Percentiles rank a stretch among this genome's conserved stretches.
Conservation (phyloP, 2,113 vertebrate genomes). For the Dolichotis patagonum region DNA sequence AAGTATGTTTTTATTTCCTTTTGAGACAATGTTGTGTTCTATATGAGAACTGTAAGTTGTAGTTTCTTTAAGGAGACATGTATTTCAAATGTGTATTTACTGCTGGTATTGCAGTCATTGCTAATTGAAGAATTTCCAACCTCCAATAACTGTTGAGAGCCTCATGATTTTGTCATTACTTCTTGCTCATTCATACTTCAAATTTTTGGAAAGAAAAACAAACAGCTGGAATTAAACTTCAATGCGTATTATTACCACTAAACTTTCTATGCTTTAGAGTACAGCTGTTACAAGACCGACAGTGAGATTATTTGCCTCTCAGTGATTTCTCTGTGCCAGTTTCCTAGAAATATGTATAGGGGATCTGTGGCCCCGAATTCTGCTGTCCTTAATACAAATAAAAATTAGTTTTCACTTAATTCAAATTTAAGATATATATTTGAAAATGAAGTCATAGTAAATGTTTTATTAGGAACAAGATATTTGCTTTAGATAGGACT, state of each 20-base stretch:
- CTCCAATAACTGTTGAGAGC: neutral
- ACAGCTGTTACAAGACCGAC: neutral
- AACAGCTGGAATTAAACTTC: conserved; percentile 32
- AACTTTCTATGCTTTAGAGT: neutral
- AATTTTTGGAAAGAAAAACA: conserved; percentile 47
- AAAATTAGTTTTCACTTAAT: neutral
- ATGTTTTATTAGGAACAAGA: neutral
- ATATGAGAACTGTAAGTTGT: conserved; percentile 16
- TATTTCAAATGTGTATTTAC: conserved; percentile 51
- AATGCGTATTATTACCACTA: neutral
- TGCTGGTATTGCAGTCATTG: conserved; percentile 53
- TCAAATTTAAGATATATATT: neutral
- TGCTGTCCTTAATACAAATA: neutral
- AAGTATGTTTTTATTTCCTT: conserved; percentile 24
- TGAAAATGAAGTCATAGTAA: neutral
- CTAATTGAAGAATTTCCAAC: conserved; percentile 48
- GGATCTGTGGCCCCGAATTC: neutral
- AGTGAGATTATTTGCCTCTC: neutral
- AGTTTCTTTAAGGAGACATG: neutral
- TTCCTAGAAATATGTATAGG: neutral
- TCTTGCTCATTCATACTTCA: neutral
- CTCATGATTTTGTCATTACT: conserved; percentile 44
- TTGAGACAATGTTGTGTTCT: neutral
- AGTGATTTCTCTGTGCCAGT: neutral
- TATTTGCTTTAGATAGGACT: neutral